Conservation (phyloP, 2,113 vertebrate genomes). For the Syngnathus typhle region DNA sequence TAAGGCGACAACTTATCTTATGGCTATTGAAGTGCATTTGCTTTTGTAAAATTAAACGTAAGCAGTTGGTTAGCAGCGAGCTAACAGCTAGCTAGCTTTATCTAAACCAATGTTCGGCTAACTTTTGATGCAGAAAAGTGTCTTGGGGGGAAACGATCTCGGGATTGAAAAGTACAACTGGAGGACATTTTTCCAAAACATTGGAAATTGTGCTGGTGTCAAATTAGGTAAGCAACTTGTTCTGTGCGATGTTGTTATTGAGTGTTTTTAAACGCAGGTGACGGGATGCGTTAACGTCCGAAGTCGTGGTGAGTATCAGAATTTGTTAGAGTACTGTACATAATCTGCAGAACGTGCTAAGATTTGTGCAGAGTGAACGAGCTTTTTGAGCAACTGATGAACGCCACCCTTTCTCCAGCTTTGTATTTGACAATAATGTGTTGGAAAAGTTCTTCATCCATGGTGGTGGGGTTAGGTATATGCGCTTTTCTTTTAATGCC, state of each 20-base stretch:
- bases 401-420: not conserved
- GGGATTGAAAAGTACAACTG: too few species aligned
- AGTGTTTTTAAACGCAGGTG: not conserved
- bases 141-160: not conserved
- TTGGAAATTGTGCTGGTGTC: not conserved
- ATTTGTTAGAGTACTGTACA: not conserved
- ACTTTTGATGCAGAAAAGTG: conserved; percentile 23
- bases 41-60: not conserved
- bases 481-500: not conserved
- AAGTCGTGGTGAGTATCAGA: not conserved
- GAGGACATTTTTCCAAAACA: not conserved
- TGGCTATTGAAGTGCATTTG: not conserved
- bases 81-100: conserved; percentile 50
- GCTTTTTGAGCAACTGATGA: not conserved
- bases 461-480: too few species aligned
- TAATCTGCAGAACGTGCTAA: not conserved
- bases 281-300: not conserved
- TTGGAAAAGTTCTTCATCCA: not conserved
- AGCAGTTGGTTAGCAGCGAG: conserved; percentile 20
- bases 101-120: conserved; percentile 27
- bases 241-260: not conserved
- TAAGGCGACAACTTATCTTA: not conserved
- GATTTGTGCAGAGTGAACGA: not conserved
- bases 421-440: not conserved
- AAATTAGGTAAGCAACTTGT: conserved; percentile 44